Percentiles rank a stretch among this genome's conserved stretches.
These are phyloP conservation scores for Acromyrmex echinatior DNA, from an alignment of 1,140 invertebrate species.

Conservation along the genomic window DNA sequence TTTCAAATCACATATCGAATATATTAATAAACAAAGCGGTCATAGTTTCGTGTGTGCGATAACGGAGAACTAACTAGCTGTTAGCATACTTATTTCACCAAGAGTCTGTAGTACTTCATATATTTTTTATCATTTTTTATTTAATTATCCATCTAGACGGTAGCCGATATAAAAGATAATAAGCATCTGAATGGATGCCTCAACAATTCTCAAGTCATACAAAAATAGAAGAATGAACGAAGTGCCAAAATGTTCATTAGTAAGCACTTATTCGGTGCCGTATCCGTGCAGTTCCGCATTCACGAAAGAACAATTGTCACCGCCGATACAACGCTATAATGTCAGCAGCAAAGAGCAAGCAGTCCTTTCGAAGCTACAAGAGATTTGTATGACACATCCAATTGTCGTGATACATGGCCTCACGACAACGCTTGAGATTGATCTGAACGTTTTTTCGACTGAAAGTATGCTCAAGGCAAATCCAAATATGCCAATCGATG, in stretches of 20 bases:
- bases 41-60: background rate
- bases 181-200: slow-evolving; percentile 91
- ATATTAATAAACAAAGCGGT: background rate
- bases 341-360: slow-evolving; percentile 99
- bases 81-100: background rate
- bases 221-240: slow-evolving; percentile 87
- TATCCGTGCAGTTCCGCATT: slow-evolving; percentile 90
- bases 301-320: slow-evolving; percentile 94
- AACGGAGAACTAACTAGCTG: background rate
- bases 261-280: slow-evolving; percentile 89
- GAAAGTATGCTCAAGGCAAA: slow-evolving; percentile 99
- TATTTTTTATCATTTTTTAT: slow-evolving; percentile 47
- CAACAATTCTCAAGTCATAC: slow-evolving; percentile 89
- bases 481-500: slow-evolving; percentile 98
- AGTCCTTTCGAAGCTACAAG: slow-evolving; percentile 97
- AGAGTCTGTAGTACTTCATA: slow-evolving; percentile 28
- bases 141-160: slow-evolving; percentile 87
- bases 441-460: slow-evolving; percentile 99
- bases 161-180: slow-evolving; percentile 88
- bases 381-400: slow-evolving; percentile 98
- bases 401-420: slow-evolving; percentile 98
- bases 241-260: slow-evolving; percentile 86
- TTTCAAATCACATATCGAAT: background rate
- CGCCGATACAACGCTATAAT: slow-evolving; percentile 96
- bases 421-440: slow-evolving; percentile 96